Base-by-base conservation (phyloP, 2,797 vertebrate species). In the Anguilla anguilla region DNA sequence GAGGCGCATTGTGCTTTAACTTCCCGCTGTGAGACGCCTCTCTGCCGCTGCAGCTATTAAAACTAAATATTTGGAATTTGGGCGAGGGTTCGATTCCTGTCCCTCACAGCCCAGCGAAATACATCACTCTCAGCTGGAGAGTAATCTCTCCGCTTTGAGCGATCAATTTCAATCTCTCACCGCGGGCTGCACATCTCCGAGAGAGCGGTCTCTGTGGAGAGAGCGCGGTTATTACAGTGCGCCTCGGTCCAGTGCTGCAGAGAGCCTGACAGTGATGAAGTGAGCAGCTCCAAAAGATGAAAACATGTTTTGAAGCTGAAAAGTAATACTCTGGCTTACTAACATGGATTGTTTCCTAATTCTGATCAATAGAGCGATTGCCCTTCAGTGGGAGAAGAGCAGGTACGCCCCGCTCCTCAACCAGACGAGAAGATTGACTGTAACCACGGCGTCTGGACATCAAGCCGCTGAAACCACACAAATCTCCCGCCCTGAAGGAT, bases 131-230 rank as follows among this genome's bases (percentile, higher is more conserved):
- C 85, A 31, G 85, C 49, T 77, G 82, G 55, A 86, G 85, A 84
- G 81, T 84, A 89, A 89, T 88, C 88, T 83, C 77, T 85, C 43
- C 53, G 85, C 67, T 86, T 57, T 61, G 25, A 88, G 87, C 22
- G 69, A 57, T 89, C 57, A 89, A 83, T 89, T 92, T 91, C 88
- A 86, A 61, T 86, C 89, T 90, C 86, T 91, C 87, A 84, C 85
- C 87, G 55, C 19, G 39, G 57, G 43, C 51, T 15, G 88, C 43
- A 35, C 31, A 53, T 49, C 11, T 61, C 25, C 72, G 43, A 25
- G 39, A 31, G 46, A 49, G 86, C 81, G n/a, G 84, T 87, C 88
- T 79, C 86, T 82, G 28, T 6, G 3, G 22, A 51, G 79, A 82
- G 79, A 82, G 81, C 85, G 84, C 46, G n/a, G 17, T 86, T 69